Evolutionary conservation across 2,888 invertebrate genomes (phyloP), one percentile per base, ranked within the genome.

Genomic region (Trichopria drosophilae): DNA sequence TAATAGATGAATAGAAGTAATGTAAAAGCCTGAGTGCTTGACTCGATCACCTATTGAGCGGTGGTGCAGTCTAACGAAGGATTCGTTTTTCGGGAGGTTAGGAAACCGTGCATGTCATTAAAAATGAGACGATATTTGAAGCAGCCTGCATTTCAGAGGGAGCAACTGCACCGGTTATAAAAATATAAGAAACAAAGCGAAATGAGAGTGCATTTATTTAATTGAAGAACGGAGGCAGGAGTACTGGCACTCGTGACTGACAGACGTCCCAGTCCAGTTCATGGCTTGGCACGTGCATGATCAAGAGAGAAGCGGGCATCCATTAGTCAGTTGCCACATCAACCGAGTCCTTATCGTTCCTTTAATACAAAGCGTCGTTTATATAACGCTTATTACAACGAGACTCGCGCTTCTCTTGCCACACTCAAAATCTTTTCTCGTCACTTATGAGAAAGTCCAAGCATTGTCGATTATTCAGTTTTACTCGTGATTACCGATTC

Each of bases 211-310:
- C 45, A 49, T 53, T n/a, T n/a, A n/a, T n/a, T 53, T 41, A 47
- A 53, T 52, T 54, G 50, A 49, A 41, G 45, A 52, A 48, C 36
- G 34, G 34, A 44, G 35, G 46, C 13, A 22, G 41, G 54, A 50
- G 54, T 42, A 52, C 50, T 20, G 52, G 42, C 39, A 54, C 49
- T 55, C 57, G 57, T 55, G 52, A 57, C 55, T 57, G 55, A 50
- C 57, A 57, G 54, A 53, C 57, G 12, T 15, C n/a, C n/a, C n/a
- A n/a, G n/a, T n/a, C n/a, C 49, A 49, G 58, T 54, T 49, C 54
- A 58, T 46, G 51, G 31, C 39, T 18, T 31, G 23, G 26, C 48
- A 19, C 42, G 48, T 35, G 46, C 40, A 15, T n/a, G n/a, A n/a
- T n/a, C n/a, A n/a, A n/a, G n/a, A n/a, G 45, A 12, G 50, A 50